Percentiles rank a stretch among this genome's conserved stretches.
These are phyloP conservation scores for Harmothoe impar DNA, from an alignment of 2,888 invertebrate genomes.

Conservation along the genomic window DNA sequence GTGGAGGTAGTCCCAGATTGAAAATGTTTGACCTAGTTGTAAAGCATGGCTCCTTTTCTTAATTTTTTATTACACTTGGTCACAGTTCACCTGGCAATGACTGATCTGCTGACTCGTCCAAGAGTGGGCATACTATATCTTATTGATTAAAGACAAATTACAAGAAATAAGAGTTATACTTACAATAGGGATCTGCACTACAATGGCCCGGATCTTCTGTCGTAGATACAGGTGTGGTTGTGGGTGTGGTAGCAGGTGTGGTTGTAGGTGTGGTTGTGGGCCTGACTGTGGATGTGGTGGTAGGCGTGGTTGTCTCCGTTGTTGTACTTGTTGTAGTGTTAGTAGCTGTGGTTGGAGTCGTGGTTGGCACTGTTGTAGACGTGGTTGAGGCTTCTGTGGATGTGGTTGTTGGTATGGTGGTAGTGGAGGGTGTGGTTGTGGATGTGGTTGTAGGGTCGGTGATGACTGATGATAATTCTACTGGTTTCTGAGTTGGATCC, in stretches of 20 bases:
- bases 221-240: neutral
- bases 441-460: neutral
- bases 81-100: no score
- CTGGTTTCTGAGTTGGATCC: neutral
- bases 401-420: neutral
- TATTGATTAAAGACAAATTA: no score
- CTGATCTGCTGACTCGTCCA: no score
- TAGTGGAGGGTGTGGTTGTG: neutral
- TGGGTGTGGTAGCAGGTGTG: neutral
- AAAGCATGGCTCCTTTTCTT: no score
- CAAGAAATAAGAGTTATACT: no score
- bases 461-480: neutral
- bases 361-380: neutral
- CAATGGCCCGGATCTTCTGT: slow-evolving; percentile 18
- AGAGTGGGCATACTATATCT: no score
- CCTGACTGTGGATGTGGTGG: neutral
- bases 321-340: neutral
- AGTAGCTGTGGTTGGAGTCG: neutral
- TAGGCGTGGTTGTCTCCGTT: neutral
- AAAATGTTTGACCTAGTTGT: no score
- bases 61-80: no score
- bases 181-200: neutral
- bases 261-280: slow-evolving; percentile 3
- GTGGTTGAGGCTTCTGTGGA: neutral
- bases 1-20: no score